Percentiles rank a stretch among this genome's conserved stretches.
phyloP scores from a whole-genome alignment of 2,797 vertebrate species.

The Staurois parvus region DNA sequence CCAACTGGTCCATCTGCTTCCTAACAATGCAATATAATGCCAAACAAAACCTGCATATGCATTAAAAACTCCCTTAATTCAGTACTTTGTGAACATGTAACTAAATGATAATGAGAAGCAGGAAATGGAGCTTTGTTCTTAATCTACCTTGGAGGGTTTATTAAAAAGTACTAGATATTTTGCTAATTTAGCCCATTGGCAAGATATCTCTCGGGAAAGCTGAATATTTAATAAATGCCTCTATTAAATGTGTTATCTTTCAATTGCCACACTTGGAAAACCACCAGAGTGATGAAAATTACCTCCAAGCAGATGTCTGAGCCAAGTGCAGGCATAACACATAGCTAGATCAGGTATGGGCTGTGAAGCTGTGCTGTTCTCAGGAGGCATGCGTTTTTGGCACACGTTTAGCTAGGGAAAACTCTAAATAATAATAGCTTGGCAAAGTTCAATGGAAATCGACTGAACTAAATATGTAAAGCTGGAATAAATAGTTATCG shows the following conservation, averaged over 20 bases:
- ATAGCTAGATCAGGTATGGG: conserved; percentile 42
- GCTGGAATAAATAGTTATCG: neutral
- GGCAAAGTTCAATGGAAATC: neutral
- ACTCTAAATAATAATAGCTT: conserved; percentile 29
- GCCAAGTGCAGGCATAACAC: conserved; percentile 22
- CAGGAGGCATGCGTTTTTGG: conserved; percentile 12
- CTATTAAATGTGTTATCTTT: conserved; percentile 51
- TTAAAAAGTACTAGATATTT: conserved; percentile 55
- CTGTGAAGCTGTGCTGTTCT: conserved; percentile 14
- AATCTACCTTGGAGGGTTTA: conserved; percentile 10
- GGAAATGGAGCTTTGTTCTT: neutral
- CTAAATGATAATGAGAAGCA: neutral
- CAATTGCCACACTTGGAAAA: conserved; percentile 26
- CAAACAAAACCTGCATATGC: neutral
- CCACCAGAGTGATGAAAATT: conserved; percentile 51
- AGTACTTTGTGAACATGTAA: conserved; percentile 14
- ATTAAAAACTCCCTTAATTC: neutral
- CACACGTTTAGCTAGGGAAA: conserved; percentile 9
- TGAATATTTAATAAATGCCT: conserved; percentile 59
- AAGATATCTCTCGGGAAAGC: conserved; percentile 14
- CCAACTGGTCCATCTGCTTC: neutral
- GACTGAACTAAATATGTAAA: conserved; percentile 9
- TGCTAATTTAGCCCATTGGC: conserved; percentile 49
- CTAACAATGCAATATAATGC: neutral
- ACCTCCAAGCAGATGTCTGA: conserved; percentile 53